A percentile compares a stretch with the other conserved stretches of the same genome.
Conservation (phyloP, 2,888 invertebrate genomes). For the Callinectes sapidus region DNA sequence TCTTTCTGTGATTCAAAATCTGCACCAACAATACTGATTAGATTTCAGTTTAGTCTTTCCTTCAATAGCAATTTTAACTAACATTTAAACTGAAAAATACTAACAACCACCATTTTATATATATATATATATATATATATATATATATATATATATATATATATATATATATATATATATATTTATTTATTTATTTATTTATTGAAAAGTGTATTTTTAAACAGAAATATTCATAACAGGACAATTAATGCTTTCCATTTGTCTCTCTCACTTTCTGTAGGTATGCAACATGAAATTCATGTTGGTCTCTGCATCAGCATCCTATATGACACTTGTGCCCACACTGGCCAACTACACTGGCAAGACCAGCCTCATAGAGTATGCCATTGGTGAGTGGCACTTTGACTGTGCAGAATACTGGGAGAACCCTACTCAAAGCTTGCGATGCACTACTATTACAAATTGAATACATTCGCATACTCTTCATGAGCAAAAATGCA, state of each 20-base stretch:
- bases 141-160: too few relatives aligned
- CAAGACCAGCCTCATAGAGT: slow-evolving; percentile 65
- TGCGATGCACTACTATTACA: neutral
- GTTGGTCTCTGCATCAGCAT: slow-evolving; percentile 60
- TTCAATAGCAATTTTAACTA: neutral
- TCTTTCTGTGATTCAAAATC: neutral
- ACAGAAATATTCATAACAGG: neutral
- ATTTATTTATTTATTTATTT: too few relatives aligned
- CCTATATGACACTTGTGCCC: slow-evolving; percentile 62
- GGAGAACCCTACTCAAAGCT: neutral
- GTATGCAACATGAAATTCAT: slow-evolving; percentile 62
- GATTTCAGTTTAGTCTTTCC: too few relatives aligned
- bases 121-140: too few relatives aligned
- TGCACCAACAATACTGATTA: too few relatives aligned
- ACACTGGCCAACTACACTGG: slow-evolving; percentile 58
- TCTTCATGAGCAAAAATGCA: neutral
- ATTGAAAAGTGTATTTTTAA: too few relatives aligned
- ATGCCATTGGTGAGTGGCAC: slow-evolving; percentile 60
- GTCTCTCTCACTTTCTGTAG: slow-evolving; percentile 42
- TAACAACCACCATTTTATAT: too few relatives aligned
- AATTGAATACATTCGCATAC: neutral
- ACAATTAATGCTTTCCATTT: neutral
- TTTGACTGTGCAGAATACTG: neutral
- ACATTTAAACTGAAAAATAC: too few relatives aligned
- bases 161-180: too few relatives aligned